These are phyloP conservation scores for Enteromius trimaculatus DNA, from an alignment of 2,797 vertebrate genomes.

Conservation along the genomic window DNA sequence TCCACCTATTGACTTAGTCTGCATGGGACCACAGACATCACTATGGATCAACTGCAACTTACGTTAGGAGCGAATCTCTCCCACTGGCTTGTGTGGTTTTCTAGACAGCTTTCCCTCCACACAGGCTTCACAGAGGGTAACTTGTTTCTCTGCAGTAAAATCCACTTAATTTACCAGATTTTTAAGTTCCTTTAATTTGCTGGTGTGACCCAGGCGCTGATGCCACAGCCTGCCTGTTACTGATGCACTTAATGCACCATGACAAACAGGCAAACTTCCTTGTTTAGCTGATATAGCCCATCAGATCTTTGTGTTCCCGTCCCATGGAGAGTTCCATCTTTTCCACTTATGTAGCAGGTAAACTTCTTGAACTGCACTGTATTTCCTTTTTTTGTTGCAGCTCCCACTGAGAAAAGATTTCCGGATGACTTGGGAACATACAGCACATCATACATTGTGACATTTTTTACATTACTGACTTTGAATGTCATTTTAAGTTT, in stretches of 20 bases:
- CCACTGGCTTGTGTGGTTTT: too few species aligned
- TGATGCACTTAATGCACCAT: slow-evolving; percentile 49
- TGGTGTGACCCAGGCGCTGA: slow-evolving; percentile 50
- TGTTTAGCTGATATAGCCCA: slow-evolving; percentile 53
- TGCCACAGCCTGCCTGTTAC: slow-evolving; percentile 52
- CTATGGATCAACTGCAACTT: background rate
- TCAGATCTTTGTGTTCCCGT: background rate
- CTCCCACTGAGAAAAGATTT: slow-evolving; percentile 62
- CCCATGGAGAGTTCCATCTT: background rate
- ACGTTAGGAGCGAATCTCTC: background rate
- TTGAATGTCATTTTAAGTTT: slow-evolving; percentile 54
- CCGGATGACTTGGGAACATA: slow-evolving; percentile 62
- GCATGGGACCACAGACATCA: background rate
- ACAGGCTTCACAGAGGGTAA: background rate
- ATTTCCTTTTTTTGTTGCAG: slow-evolving; percentile 58
- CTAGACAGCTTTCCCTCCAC: background rate
- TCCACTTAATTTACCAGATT: background rate
- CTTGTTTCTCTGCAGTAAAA: background rate
- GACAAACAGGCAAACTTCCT: slow-evolving; percentile 22
- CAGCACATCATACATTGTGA: slow-evolving; percentile 59
- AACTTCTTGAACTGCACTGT: slow-evolving; percentile 55
- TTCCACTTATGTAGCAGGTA: background rate
- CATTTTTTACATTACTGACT: slow-evolving; percentile 49
- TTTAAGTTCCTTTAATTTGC: slow-evolving; percentile 41
- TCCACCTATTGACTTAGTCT: background rate